Conservation (phyloP, 1,140 invertebrate species). For the Diuraphis noxia region DNA sequence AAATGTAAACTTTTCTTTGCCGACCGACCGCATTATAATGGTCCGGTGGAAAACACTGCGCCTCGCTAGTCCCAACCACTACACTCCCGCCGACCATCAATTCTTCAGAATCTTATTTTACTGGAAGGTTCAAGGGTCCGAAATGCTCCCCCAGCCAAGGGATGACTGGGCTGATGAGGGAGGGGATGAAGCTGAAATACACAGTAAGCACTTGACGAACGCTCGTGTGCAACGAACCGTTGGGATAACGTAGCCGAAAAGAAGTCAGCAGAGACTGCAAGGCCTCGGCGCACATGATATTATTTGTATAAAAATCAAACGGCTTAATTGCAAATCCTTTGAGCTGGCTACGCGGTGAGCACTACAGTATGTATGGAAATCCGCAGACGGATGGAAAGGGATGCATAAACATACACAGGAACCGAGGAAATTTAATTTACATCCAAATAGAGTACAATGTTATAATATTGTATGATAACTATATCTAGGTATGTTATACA, state of each 20-base stretch:
- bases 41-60: constrained; percentile 27
- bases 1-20: constrained; percentile 37
- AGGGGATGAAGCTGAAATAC: background rate
- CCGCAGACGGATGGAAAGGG: background rate
- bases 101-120: constrained; percentile 20
- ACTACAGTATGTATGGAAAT: background rate
- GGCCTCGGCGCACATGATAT: background rate
- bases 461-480: background rate
- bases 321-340: constrained; percentile 31
- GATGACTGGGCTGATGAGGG: background rate
- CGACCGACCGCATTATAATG: constrained; percentile 27
- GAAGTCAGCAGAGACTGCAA: background rate
- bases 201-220: background rate
- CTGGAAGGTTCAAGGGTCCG: constrained; percentile 19
- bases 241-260: background rate
- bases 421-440: constrained; percentile 15
- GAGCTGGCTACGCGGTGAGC: background rate
- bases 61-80: background rate
- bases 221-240: constrained; percentile 31
- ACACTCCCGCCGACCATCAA: background rate
- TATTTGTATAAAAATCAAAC: constrained; percentile 26
- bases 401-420: background rate
- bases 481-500: background rate
- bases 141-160: background rate
- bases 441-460: background rate